phyloP scores from a whole-genome alignment of 2,888 invertebrate genomes.

The Alitta virens region DNA sequence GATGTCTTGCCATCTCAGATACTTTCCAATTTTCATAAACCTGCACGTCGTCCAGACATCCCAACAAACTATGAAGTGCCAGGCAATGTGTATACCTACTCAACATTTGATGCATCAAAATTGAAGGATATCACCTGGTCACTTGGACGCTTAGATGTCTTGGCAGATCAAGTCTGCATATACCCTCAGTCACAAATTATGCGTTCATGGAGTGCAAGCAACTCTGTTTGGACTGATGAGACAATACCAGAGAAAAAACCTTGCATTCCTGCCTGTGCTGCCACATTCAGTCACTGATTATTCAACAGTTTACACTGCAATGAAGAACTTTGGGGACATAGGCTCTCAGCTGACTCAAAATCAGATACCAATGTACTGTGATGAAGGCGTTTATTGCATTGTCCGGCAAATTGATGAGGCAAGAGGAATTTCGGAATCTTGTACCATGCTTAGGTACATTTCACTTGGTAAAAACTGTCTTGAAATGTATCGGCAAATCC shows the following conservation, averaged over 20 bases:
- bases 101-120: background rate
- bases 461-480: slow-evolving; percentile 5
- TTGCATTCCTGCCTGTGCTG: slow-evolving; percentile 11
- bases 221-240: slow-evolving; percentile 12
- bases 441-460: slow-evolving; percentile 7
- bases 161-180: background rate
- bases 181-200: slow-evolving; percentile 5
- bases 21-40: background rate
- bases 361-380: slow-evolving; percentile 7
- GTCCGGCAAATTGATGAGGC: slow-evolving; percentile 1
- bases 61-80: slow-evolving; percentile 1
- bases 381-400: slow-evolving; percentile 11
- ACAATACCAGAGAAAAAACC: slow-evolving; percentile 3
- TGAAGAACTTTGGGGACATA: slow-evolving; percentile 7
- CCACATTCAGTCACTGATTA: slow-evolving; percentile 6
- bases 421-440: slow-evolving; percentile 3
- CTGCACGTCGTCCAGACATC: slow-evolving; percentile 2
- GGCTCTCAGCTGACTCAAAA: slow-evolving; percentile 7
- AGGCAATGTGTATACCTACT: background rate
- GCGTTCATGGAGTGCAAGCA: slow-evolving; percentile 14
- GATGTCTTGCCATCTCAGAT: slow-evolving; percentile 1
- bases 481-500: slow-evolving; percentile 5
- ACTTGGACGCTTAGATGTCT: slow-evolving; percentile 8
- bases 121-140: slow-evolving; percentile 5
- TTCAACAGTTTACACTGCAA: slow-evolving; percentile 1